A percentile compares a stretch with the other conserved stretches of the same genome.
phyloP scores from a whole-genome alignment of 2,113 vertebrate genomes.

The Bubo blakistoni region DNA sequence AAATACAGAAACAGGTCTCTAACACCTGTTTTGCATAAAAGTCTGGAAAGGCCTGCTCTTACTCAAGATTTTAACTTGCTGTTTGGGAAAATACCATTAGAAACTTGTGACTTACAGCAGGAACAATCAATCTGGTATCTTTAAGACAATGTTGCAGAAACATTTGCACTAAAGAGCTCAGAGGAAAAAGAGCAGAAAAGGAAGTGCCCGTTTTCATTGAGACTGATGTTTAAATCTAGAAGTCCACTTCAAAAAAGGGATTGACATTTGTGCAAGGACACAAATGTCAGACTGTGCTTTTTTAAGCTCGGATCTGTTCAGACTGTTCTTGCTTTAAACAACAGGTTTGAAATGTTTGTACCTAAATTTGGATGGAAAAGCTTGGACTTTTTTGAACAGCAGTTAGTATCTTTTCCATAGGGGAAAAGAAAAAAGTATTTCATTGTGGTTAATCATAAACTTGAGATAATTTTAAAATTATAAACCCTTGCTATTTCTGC shows the following conservation, averaged over 20 bases:
- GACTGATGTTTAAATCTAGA: not conserved
- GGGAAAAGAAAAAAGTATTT: not conserved
- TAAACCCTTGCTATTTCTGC: not conserved
- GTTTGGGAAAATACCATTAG: not conserved
- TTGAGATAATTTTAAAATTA: not conserved
- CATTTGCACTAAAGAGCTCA: not conserved
- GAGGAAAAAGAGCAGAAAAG: not conserved
- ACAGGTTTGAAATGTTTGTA: not conserved
- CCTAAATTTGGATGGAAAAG: not conserved
- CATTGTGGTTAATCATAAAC: not conserved
- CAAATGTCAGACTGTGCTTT: not conserved
- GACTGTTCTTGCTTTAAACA: not conserved
- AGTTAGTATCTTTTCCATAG: not conserved
- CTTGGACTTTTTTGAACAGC: not conserved
- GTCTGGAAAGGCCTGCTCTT: not conserved
- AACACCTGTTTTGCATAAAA: slow-evolving; percentile 53
- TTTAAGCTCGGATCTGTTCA: not conserved
- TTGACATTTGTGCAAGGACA: not conserved
- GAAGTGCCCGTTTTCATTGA: not conserved
- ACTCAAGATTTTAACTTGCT: not conserved
- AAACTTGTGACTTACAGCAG: not conserved
- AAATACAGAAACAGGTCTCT: slow-evolving; percentile 19
- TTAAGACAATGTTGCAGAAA: not conserved
- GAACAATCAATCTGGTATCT: not conserved
- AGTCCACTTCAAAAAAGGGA: not conserved